Evolutionary conservation across 2,888 invertebrate genomes (phyloP).

Genomic region (Hedya salicella): DNA sequence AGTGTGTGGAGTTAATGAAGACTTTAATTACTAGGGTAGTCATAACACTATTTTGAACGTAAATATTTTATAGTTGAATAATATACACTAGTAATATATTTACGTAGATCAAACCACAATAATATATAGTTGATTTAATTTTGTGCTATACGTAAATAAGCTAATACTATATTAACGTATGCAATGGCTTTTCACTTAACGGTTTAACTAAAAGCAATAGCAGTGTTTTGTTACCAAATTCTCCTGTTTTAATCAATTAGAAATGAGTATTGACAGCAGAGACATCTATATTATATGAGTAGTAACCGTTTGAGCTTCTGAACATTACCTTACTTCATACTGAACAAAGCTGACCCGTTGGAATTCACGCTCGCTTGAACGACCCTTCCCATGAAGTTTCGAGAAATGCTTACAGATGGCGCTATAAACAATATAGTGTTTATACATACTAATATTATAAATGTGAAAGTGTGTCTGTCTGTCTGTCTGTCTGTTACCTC

Average conservation of each 20-base stretch:
- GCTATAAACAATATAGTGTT: slow-evolving; percentile 1
- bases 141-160: no score
- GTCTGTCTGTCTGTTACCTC: no score
- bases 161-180: no score
- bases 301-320: not conserved
- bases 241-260: not conserved
- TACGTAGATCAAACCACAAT: no score
- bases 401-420: slow-evolving; percentile 12
- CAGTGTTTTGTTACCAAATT: not conserved
- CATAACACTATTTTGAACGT: not conserved
- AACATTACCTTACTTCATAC: not conserved
- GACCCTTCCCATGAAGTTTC: no score
- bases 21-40: not conserved
- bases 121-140: no score
- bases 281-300: slow-evolving; percentile 6
- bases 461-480: no score
- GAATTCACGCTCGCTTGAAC: no score
- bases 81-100: no score
- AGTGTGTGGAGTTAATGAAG: not conserved
- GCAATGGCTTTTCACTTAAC: not conserved
- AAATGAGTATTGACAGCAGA: not conserved
- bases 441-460: no score
- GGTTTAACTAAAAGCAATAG: not conserved
- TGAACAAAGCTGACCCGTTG: not conserved
- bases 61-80: no score